phyloP scores from a whole-genome alignment of 2,797 vertebrate species.

The Typhlichthys subterraneus region DNA sequence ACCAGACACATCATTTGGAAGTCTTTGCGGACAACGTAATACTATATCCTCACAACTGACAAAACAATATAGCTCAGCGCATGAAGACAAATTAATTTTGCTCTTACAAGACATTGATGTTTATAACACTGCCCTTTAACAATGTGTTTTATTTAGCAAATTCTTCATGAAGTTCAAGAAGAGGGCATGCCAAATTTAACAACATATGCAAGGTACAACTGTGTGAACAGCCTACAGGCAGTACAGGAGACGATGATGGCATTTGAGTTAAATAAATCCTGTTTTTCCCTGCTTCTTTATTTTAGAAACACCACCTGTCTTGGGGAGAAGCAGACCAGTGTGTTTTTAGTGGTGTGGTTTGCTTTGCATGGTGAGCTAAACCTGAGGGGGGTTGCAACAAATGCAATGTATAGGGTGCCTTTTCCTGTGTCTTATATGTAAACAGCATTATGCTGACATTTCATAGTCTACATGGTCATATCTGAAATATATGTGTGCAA shows the following conservation, averaged over 20 bases:
- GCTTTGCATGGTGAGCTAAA: constrained; percentile 18
- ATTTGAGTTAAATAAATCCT: constrained; percentile 55
- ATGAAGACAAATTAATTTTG: constrained; percentile 10
- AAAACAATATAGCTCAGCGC: neutral
- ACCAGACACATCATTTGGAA: constrained; percentile 1
- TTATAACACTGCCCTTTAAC: constrained; percentile 6
- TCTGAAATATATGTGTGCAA: neutral
- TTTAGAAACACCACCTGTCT: constrained; percentile 39
- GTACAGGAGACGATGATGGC: constrained; percentile 51
- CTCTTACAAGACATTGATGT: constrained; percentile 1
- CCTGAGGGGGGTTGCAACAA: neutral
- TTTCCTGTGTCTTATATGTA: too few species aligned
- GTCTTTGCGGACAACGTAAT: constrained; percentile 17
- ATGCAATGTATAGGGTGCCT: too few species aligned
- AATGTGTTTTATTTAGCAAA: constrained; percentile 38
- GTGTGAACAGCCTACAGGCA: constrained; percentile 64
- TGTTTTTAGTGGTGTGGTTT: constrained; percentile 5
- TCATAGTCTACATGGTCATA: too few species aligned
- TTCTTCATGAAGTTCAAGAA: constrained; percentile 52
- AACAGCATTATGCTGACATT: too few species aligned
- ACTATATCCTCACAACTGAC: constrained; percentile 1
- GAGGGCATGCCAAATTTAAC: constrained; percentile 53
- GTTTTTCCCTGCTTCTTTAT: constrained; percentile 35
- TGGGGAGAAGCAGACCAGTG: constrained; percentile 19
- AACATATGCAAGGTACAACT: constrained; percentile 33